Evolutionary conservation across 1,140 invertebrate species (phyloP).

Genomic region (Drosophila willistoni): DNA sequence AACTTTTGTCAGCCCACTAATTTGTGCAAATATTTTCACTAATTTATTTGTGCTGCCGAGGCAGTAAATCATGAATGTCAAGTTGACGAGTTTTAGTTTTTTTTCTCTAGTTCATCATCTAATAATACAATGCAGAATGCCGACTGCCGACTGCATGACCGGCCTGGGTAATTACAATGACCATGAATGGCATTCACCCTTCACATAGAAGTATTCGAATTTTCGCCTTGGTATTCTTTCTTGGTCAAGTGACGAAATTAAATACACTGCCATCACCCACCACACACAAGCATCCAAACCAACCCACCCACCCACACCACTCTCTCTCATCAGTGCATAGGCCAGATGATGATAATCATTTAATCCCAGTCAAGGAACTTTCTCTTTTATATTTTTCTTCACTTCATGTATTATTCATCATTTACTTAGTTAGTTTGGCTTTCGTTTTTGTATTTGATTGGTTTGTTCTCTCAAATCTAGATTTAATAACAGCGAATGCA

Average conservation of each 20-base stretch:
- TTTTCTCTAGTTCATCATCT: conserved; percentile 14
- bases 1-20: conserved; percentile 27
- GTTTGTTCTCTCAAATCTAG: conserved; percentile 47
- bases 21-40: conserved; percentile 49
- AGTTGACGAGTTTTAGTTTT: conserved; percentile 8
- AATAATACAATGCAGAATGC: not conserved
- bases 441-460: conserved; percentile 38
- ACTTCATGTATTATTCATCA: conserved; percentile 76
- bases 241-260: conserved; percentile 23
- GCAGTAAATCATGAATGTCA: conserved; percentile 51
- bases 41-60: conserved; percentile 23
- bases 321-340: no score
- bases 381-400: not conserved
- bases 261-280: conserved; percentile 17
- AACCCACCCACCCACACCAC: no score
- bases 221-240: not conserved
- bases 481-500: conserved; percentile 75
- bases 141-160: no score
- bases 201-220: not conserved
- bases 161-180: conserved; percentile 44
- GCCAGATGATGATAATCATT: conserved; percentile 64
- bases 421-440: conserved; percentile 44
- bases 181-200: not conserved
- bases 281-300: not conserved
- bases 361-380: conserved; percentile 65